Evolutionary conservation across 2,113 vertebrate species (phyloP).

Genomic region (Xiphophorus hellerii): DNA sequence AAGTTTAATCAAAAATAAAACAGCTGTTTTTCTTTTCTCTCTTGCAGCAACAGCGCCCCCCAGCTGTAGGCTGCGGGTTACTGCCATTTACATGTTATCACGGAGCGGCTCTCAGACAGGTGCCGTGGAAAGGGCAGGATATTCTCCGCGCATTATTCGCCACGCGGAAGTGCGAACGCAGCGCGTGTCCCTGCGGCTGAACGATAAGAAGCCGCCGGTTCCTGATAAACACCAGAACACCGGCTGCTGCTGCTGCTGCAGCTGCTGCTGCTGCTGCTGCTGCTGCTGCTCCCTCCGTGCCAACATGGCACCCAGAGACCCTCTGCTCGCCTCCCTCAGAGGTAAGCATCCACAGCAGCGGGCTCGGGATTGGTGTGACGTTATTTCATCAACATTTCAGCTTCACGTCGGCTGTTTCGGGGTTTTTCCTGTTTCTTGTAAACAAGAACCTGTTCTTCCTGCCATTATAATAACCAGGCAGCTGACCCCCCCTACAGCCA

Average conservation of each 20-base stretch:
- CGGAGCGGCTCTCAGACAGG: no score
- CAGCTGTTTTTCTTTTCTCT: neutral
- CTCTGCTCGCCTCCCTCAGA: slow-evolving; percentile 84
- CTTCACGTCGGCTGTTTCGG: neutral
- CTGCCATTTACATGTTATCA: neutral
- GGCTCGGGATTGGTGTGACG: neutral
- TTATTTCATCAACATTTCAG: neutral
- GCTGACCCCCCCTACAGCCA: neutral
- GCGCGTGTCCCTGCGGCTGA: neutral
- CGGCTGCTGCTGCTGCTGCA: neutral
- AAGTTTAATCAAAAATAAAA: neutral
- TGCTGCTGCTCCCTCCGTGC: neutral
- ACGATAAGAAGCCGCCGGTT: slow-evolving; percentile 8
- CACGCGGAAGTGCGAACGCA: slow-evolving; percentile 51
- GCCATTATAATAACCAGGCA: no score
- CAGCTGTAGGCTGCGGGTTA: neutral
- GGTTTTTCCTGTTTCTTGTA: no score
- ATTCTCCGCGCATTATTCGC: slow-evolving; percentile 48
- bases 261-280: neutral
- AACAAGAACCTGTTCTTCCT: no score
- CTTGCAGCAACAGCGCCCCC: neutral
- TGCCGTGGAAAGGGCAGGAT: neutral
- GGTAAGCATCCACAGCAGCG: slow-evolving; percentile 61
- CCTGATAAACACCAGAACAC: slow-evolving; percentile 9
- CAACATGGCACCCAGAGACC: slow-evolving; percentile 84